Base-by-base conservation (phyloP, 1,140 invertebrate species). In the Lordiphosa stackelbergi region DNA sequence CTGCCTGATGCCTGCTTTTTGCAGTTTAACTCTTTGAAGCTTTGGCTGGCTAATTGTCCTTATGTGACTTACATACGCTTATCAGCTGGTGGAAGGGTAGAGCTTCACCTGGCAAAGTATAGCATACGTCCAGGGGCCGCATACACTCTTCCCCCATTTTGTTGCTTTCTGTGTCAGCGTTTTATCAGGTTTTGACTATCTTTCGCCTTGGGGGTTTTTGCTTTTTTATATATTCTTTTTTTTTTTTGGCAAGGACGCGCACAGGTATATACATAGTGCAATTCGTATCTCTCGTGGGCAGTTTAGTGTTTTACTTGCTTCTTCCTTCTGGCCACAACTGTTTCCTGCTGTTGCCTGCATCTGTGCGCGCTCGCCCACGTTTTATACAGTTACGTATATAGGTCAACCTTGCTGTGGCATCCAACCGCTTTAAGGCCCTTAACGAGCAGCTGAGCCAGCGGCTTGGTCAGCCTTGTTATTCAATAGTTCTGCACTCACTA, bases 1-100 rank as follows among this genome's bases (percentile, higher is more conserved):
- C 45, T 42, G 24, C 34, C 12, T 45, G 41, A 38, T 53, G 64
- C 31, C 47, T 61, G 66, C 61, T 69, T 63, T 70, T 68, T 49
- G 49, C 65, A 58, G 68, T 54, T 73, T 57, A 66, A 60, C 73
- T 69, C 62, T 77, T 69, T 78, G 65, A 70, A 78, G 57, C 41
- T 52, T 60, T 69, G 45, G 13, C 24, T 45, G 72, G 69, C 77
- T 83, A 83, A 83, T 83, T 83, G 77, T 83, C 73, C 72, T 84
- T 83, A 77, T 83, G 73, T 83, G 77, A 73, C 77, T 81, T 72
- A 74, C 57, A 69, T 81, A 62, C 69, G 59, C 37, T 47, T 54
- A 36, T 35, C 19, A 53, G 47, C 45, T 41, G 42, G 42, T 12
- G 16, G 13, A 35, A 24, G 51, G 34, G 22, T 35, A 2, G 4